phyloP scores from a whole-genome alignment of 2,113 vertebrate species.

The Gobio gobio region DNA sequence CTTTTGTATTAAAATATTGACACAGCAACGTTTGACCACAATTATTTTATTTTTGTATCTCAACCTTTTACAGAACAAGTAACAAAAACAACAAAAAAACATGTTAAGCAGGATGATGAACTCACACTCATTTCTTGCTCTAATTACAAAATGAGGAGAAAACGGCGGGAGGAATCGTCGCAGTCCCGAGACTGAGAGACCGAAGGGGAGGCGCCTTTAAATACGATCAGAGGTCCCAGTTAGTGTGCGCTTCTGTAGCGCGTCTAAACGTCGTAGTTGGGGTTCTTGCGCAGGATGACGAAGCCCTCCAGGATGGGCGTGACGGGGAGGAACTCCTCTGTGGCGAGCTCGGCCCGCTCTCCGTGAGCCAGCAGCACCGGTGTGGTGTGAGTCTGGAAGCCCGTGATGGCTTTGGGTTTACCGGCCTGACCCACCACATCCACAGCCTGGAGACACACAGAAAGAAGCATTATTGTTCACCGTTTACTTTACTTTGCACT shows the following conservation, averaged over 20 bases:
- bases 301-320: conserved; percentile 97
- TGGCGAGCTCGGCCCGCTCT: conserved; percentile 94
- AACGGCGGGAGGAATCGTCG: conserved; percentile 17
- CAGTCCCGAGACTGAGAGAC: neutral
- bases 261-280: conserved; percentile 88
- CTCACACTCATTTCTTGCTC: conserved; percentile 60
- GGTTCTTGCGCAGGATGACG: conserved; percentile 97
- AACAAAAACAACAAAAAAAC: conserved; percentile 71
- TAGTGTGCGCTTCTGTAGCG: neutral
- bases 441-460: conserved; percentile 80
- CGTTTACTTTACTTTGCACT: too few relatives aligned
- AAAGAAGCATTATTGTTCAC: too few relatives aligned
- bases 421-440: conserved; percentile 98
- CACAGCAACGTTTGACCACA: conserved; percentile 39
- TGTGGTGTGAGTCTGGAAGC: conserved; percentile 99
- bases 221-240: conserved; percentile 47
- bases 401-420: conserved; percentile 98
- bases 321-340: conserved; percentile 93
- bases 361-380: conserved; percentile 95
- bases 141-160: conserved; percentile 66
- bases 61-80: conserved; percentile 70
- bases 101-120: conserved; percentile 56
- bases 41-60: conserved; percentile 68
- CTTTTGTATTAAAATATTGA: neutral
- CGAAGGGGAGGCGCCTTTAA: neutral